Base-by-base conservation (phyloP, 2,797 vertebrate genomes). In the Platyrinchus mystaceus region DNA sequence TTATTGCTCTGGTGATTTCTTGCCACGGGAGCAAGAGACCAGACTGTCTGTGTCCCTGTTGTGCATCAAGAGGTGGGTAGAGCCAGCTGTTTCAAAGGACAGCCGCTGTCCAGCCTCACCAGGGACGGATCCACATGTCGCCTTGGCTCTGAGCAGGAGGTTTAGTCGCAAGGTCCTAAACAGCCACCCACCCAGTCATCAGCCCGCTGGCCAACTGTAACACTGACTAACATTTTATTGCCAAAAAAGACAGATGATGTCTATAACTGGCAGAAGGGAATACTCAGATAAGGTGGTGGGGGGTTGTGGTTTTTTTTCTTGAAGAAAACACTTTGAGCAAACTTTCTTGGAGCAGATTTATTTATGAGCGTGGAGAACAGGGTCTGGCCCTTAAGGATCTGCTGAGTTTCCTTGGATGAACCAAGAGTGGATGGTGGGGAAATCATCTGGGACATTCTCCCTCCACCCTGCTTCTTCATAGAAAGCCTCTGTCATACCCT, bases 1-100 rank as follows among this genome's bases (percentile, higher is more conserved):
- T 41, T 50, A 47, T 14, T 0, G 0, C 37, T 39, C 34, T 1
- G 1, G 3, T 46, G 49, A 50, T 34, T 56, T 75, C 73, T 12
- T 44, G 78, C 30, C 37, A 14, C 3, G 0, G 50, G 13, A 75
- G 71, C 67, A 75, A 69, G 58, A 60, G 36, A 58, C 22, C 58
- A 89, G 49, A 32, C 28, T 0, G 0, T 16, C 73, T 53, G 46
- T 59, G n/a, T 55, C 50, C 46, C 43, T 41, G 20, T 5, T 55
- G 71, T 30, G 46, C 24, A 44, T 18, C 56, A 19, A 27, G 52
- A 66, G 22, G 27, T 2, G 2, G 28, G 15, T 53, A 56, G 56
- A 46, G 11, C 18, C 4, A 0, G 34, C 14, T 56, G 34, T 37
- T 71, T n/a, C 47, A 30, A 67, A 64, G 64, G 71, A 49, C 55